phyloP scores from a whole-genome alignment of 2,888 invertebrate genomes.

The Euphydryas editha region DNA sequence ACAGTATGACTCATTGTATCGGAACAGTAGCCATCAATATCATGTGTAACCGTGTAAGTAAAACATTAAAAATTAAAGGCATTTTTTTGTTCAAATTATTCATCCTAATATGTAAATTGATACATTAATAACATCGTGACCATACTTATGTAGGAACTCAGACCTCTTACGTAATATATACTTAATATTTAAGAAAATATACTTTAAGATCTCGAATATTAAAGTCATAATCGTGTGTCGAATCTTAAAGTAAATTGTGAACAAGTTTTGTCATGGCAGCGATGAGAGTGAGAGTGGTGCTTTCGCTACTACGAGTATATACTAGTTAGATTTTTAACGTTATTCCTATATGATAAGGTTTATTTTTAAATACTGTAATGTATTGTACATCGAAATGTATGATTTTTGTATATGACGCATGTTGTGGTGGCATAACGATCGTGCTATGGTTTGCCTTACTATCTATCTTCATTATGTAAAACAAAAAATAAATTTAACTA shows the following conservation, averaged over 20 bases:
- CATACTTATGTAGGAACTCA: conserved; percentile 18
- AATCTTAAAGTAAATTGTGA: conserved; percentile 28
- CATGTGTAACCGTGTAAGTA: too few relatives aligned
- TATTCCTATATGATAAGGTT: neutral
- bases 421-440: neutral
- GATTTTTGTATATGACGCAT: conserved; percentile 3
- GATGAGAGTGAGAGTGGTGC: conserved; percentile 45
- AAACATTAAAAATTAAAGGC: too few relatives aligned
- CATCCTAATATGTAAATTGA: conserved; percentile 20
- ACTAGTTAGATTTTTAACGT: neutral
- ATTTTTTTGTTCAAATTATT: too few relatives aligned
- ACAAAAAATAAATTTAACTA: neutral
- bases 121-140: conserved; percentile 16
- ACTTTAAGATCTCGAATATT: conserved; percentile 2
- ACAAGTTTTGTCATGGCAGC: conserved; percentile 36
- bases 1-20: too few relatives aligned
- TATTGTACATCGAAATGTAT: neutral
- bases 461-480: neutral
- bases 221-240: conserved; percentile 8
- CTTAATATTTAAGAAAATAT: conserved; percentile 6
- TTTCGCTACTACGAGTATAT: conserved; percentile 39
- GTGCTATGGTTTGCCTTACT: neutral
- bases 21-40: too few relatives aligned
- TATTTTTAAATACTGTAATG: conserved; percentile 5
- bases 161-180: conserved; percentile 33